Base-by-base conservation (phyloP, 2,113 vertebrate species). In the Paedocypris sp. region DNA sequence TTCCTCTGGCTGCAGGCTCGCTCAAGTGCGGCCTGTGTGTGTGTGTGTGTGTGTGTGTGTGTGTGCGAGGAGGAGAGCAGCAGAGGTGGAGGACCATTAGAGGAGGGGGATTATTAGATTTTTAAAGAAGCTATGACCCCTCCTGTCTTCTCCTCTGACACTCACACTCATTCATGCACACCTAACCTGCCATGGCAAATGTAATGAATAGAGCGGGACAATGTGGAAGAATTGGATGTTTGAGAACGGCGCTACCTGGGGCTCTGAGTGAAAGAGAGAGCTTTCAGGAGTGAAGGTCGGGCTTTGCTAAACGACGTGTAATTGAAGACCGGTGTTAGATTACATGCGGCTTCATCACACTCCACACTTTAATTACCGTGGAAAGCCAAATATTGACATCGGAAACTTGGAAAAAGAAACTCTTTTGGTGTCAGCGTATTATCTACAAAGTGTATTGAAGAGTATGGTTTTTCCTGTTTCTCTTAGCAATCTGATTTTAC, bases 1-100 rank as follows among this genome's bases (percentile, higher is more conserved):
- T 69, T 50, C 59, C 47, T 79, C 79, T 66, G 69, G 57, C 63
- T 28, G n/a, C 22, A 75, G 75, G 69, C 74, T 64, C 69, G 26
- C 66, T 77, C 62, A 71, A 77, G 79, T 78, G 73, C 64, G 72
- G 68, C 72, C 49, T n/a, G n/a, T n/a, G n/a, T n/a, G n/a, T n/a
- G n/a, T n/a, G n/a, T n/a, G n/a, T n/a, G n/a, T n/a, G n/a, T n/a
- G n/a, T n/a, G n/a, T n/a, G n/a, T n/a, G 50, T 72, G 62, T 47
- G 67, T 36, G 61, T 58, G 66, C 29, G 43, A 72, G 51, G 69
- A 71, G 63, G 74, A 74, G 78, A 60, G 53, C 69, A 67, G 51
- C 48, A 69, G 77, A 60, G 78, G 63, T 53, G 28, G 32, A 82
- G 77, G 86, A 79, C 78, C 76, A 80, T 80, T 80, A 79, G 78